Evolutionary conservation across 2,797 vertebrate genomes (phyloP).

Genomic region (Hyperoplus immaculatus): DNA sequence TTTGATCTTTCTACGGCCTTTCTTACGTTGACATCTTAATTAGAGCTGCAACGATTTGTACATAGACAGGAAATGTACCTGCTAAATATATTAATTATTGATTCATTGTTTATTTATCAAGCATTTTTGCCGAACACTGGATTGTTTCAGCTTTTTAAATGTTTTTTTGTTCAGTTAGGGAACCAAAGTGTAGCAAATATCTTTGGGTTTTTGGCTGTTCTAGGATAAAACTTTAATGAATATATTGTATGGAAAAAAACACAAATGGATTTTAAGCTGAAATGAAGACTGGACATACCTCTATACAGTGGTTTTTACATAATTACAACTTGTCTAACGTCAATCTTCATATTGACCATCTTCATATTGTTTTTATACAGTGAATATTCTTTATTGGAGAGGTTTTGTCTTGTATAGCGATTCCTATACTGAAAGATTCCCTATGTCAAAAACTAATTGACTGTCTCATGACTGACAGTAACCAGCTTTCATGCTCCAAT

Average conservation of each 20-base stretch:
- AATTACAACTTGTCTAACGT: background rate
- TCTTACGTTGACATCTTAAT: background rate
- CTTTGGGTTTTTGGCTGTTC: background rate
- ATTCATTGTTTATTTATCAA: background rate
- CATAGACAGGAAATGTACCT: background rate
- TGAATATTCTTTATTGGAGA: background rate
- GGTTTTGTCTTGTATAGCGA: conserved; percentile 22
- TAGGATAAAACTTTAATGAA: background rate
- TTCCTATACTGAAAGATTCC: conserved; percentile 8
- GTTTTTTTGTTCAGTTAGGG: background rate
- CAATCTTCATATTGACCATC: background rate
- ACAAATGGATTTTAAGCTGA: background rate
- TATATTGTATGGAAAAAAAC: background rate
- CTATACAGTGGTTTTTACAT: background rate
- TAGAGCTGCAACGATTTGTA: background rate
- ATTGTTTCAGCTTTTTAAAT: background rate
- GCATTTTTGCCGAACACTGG: background rate
- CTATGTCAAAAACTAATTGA: conserved; percentile 5
- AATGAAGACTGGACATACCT: background rate
- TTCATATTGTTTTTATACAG: background rate
- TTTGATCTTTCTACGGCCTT: conserved; percentile 17
- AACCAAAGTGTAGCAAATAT: background rate
- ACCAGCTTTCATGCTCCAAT: conserved; percentile 21
- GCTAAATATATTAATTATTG: background rate
- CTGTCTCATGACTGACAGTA: conserved; percentile 28